Conservation (phyloP, 2,888 invertebrate genomes). For the Xestobium rufovillosum region DNA sequence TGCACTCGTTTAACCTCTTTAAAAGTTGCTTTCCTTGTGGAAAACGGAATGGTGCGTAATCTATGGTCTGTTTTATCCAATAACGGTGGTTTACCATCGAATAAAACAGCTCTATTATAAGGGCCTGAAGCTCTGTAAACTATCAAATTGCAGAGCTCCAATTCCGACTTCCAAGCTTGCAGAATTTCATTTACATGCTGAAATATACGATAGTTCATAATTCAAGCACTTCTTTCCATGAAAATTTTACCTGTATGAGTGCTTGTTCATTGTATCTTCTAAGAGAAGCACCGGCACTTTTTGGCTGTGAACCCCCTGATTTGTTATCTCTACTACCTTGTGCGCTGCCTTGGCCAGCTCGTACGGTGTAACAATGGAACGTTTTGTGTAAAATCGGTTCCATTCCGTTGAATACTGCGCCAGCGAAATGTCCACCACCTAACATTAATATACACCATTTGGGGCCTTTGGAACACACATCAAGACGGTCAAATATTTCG, state of each 20-base stretch:
- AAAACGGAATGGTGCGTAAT: slow-evolving; percentile 68
- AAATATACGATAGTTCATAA: slow-evolving; percentile 19
- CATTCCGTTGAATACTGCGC: slow-evolving; percentile 55
- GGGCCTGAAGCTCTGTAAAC: slow-evolving; percentile 72
- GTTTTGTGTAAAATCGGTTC: slow-evolving; percentile 65
- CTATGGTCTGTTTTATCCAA: slow-evolving; percentile 56
- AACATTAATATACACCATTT: slow-evolving; percentile 73
- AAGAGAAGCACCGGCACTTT: slow-evolving; percentile 74
- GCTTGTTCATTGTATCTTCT: slow-evolving; percentile 73
- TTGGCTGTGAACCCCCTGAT: slow-evolving; percentile 53
- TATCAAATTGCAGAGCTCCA: slow-evolving; percentile 61
- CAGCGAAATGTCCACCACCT: slow-evolving; percentile 79
- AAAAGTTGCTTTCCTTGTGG: slow-evolving; percentile 72
- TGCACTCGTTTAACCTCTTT: slow-evolving; percentile 72
- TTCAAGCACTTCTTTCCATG: slow-evolving; percentile 12
- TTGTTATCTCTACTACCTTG: slow-evolving; percentile 61
- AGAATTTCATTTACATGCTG: slow-evolving; percentile 72
- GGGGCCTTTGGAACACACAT: slow-evolving; percentile 35
- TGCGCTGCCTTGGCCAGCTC: slow-evolving; percentile 75
- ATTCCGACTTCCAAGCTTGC: slow-evolving; percentile 57
- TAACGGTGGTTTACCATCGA: slow-evolving; percentile 64
- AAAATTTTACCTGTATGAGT: slow-evolving; percentile 60
- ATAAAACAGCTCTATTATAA: slow-evolving; percentile 62
- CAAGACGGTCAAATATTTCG: slow-evolving; percentile 20
- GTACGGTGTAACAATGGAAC: slow-evolving; percentile 75